Base-by-base conservation (phyloP, 2,888 invertebrate genomes). In the Criorhina ranunculi region DNA sequence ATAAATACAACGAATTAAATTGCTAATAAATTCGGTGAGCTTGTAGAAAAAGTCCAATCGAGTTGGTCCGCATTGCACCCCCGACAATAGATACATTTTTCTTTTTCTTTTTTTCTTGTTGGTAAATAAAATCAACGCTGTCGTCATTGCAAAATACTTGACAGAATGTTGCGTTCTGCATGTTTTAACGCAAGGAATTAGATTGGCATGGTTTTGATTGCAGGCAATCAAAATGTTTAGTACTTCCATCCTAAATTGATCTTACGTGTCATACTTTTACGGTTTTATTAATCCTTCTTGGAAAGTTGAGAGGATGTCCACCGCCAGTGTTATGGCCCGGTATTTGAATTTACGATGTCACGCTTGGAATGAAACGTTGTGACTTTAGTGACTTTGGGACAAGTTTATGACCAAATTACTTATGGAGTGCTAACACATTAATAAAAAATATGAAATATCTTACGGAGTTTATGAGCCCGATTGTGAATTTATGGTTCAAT, bases 1-100 rank as follows among this genome's bases (percentile, higher is more conserved):
- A 82, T 82, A 72, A 72, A 53, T 60, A 46, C 53, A 35, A 40
- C 59, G 53, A 78, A 66, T 53, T 66, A 70, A 64, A 77, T 70
- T 77, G 77, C 46, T 70, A 64, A 77, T 82, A 66, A 72, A 81
- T 81, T 70, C 37, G 51, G 17, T 33, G 49, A 44, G 24, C 40
- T 59, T 59, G 72, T 17, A 55, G 29, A 76, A 76, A 44, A 69
- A 55, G 42, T 24, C 17, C n/a, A 35, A 40, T 9, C 44, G 17
- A n/a, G 31, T 31, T 37, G 8, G 42, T 12, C 15, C 6, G 46
- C 24, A 12, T 11, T 33, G 15, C 24, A 64, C 4, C 2, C 19
- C 15, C 6, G n/a, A 33, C 37, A 60, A 46, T 35, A 15, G 9
- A 24, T 51, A 17, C 29, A 76, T 51, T 31, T 44, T n/a, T 60